Evolutionary conservation across 2,797 vertebrate species (phyloP), one percentile per base, ranked within the genome.

Genomic region (Mus minutoides): DNA sequence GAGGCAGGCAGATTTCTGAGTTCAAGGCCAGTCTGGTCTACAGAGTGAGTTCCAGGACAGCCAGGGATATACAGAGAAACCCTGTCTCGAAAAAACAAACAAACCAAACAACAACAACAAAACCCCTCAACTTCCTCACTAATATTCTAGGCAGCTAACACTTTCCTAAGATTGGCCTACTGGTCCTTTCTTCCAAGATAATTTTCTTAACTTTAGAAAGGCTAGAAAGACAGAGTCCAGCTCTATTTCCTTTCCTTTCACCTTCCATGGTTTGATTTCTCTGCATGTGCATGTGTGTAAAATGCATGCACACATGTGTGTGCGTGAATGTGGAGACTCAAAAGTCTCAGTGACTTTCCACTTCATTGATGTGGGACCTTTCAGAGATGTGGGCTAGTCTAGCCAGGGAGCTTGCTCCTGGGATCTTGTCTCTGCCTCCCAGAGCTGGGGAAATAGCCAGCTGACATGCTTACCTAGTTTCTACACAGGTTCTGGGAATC

Each of bases 161-260:
- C 22, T 69, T 75, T 83, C 56, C 62, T 78, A 46, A 54, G 64
- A 58, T 86, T 54, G 79, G 29, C 92, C 80, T 49, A 88, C 14
- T 71, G 26, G 22, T 69, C 31, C 79, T 75, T 86, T 77, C 54
- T 56, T 75, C 14, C 79, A 49, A 40, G 52, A 78, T 86, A 8
- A 26, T 77, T 94, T 87, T 34, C 82, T 79, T 82, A 19, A 43
- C 80, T 89, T 95, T 76, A 60, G 37, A 83, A 93, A 93, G 16
- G 52, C 46, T 46, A 52, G 67, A 79, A 77, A 54, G 43, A 58
- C 34, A 86, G 52, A 80, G 34, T 82, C 89, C 54, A 83, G 46
- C 19, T n/a, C 19, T 77, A 10, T 75, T 89, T 91, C 43, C 83
- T 86, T 49, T 75, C 54, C 40, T 64, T 78, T 90, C 29, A 73